Evolutionary conservation across 2,888 invertebrate genomes (phyloP).

Genomic region (Galerucella calmariensis): DNA sequence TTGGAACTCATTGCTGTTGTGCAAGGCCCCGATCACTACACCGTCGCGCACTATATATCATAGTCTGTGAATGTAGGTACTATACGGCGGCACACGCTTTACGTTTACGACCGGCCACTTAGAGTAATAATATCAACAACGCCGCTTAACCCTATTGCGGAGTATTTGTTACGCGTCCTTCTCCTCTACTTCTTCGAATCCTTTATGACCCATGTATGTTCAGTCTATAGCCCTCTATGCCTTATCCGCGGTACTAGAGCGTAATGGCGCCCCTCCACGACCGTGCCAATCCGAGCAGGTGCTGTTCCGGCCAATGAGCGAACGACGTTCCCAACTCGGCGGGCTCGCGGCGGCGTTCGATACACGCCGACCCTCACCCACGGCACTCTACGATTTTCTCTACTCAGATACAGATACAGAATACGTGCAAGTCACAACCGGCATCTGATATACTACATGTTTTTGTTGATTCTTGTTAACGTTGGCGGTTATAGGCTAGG

Average conservation of each 20-base stretch:
- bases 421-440: conserved; percentile 22
- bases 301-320: conserved; percentile 66
- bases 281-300: conserved; percentile 67
- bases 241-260: conserved; percentile 73
- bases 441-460: neutral
- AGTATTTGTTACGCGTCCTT: conserved; percentile 69
- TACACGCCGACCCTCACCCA: conserved; percentile 45
- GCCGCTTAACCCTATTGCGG: conserved; percentile 64
- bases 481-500: neutral
- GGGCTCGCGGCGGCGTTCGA: conserved; percentile 53
- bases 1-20: conserved; percentile 89
- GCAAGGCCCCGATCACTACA: conserved; percentile 61
- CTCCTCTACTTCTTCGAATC: conserved; percentile 80
- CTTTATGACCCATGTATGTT: conserved; percentile 87
- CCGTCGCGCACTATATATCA: conserved; percentile 62
- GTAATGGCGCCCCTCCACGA: conserved; percentile 66
- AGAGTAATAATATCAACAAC: conserved; percentile 56
- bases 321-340: conserved; percentile 33
- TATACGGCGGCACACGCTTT: conserved; percentile 56
- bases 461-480: conserved; percentile 5
- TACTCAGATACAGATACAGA: neutral
- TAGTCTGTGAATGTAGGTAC: conserved; percentile 54
- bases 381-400: conserved; percentile 32
- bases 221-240: conserved; percentile 87
- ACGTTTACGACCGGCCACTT: conserved; percentile 60